phyloP scores from a whole-genome alignment of 2,888 invertebrate species.

The Sphaerophoria taeniata region DNA sequence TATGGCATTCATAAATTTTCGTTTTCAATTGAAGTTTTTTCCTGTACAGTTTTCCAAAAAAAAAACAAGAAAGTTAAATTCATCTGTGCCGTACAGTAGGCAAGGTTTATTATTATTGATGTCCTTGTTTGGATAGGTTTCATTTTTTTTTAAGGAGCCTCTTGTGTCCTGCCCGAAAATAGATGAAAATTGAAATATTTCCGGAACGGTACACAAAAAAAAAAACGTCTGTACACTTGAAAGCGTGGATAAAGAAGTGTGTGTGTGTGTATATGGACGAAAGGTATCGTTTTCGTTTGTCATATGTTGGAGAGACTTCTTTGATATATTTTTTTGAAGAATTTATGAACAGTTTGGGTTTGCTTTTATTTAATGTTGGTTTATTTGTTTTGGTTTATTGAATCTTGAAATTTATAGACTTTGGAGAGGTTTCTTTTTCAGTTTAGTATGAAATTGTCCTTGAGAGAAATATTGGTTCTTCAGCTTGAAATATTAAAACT shows the following conservation, averaged over 20 bases:
- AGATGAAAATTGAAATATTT: constrained; percentile 37
- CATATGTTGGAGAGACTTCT: neutral
- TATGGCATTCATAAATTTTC: constrained; percentile 61
- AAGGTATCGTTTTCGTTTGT: neutral
- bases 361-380: neutral
- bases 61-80: neutral
- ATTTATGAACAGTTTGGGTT: neutral
- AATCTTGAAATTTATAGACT: constrained; percentile 6
- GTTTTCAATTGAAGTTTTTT: constrained; percentile 58
- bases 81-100: neutral
- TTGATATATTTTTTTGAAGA: neutral
- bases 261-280: neutral
- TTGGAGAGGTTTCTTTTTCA: neutral
- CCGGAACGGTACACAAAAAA: neutral
- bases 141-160: neutral
- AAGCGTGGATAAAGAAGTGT: neutral
- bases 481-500: too few relatives aligned
- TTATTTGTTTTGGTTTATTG: neutral
- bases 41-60: constrained; percentile 46
- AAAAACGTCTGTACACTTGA: too few relatives aligned
- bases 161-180: neutral
- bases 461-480: too few relatives aligned
- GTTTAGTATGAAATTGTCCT: neutral
- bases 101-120: constrained; percentile 5
- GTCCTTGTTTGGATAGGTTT: constrained; percentile 16